Base-by-base conservation (phyloP, 2,888 invertebrate species). In the Xanthia icteritia region DNA sequence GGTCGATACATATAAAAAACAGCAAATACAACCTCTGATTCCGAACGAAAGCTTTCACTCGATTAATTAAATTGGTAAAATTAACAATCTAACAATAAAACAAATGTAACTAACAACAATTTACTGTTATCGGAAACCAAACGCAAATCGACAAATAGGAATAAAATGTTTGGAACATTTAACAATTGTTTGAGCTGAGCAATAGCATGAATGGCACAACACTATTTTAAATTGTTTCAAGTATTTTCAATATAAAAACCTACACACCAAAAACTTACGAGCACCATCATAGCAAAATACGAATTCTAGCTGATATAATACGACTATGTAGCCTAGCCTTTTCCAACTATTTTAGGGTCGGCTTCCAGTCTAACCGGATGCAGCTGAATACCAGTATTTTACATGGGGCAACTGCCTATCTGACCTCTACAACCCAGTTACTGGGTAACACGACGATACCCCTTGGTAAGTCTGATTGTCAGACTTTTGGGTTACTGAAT, bases 131-230 rank as follows among this genome's bases (percentile, higher is more conserved):
- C 69, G 66, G 76, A 80, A 76, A 77, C 63, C 60, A 70, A 81
- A 83, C 51, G 54, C 68, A 81, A 77, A 81, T 77, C 58, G 31
- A 74, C 23, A 69, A 77, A 69, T 27, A 70, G n/a, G n/a, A 84
- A 73, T 51, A 77, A 67, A 83, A 78, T 60, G 64, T 66, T 81
- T 66, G 58, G 27, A 68, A 72, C 45, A 77, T 79, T 63, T 79
- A 79, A 67, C 81, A 67, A 63, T 51, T 36, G 36, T 68, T 74
- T 42, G 31, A n/a, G 23, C 36, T 45, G 31, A n/a, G 6, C 20
- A 42, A 48, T 36, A 42, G 39, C 42, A 45, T 39, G 45, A 65
- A 45, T 39, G 27, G 23, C 42, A 27, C n/a, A 27, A 65, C 15
- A 45, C 23, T 13, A 54, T 73, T 48, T 78, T 51, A 63, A 54